Percentiles rank a stretch among this genome's conserved stretches.
phyloP scores from a whole-genome alignment of 1,140 invertebrate species.

The Bombus vancouverensis region DNA sequence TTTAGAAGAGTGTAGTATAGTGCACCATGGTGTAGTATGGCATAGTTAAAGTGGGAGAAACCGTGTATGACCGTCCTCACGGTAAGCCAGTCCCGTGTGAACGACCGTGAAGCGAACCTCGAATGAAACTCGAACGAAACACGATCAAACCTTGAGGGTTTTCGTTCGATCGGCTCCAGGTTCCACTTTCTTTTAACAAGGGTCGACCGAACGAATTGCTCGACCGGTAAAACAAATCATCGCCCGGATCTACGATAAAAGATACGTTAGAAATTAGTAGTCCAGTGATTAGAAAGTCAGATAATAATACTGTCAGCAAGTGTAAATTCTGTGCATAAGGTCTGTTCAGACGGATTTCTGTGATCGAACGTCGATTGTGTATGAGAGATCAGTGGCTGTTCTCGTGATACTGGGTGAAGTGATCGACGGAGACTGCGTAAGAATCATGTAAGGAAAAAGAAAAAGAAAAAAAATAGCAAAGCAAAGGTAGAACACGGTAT shows the following conservation, averaged over 20 bases:
- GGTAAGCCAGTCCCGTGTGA: constrained; percentile 74
- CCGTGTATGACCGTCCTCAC: constrained; percentile 67
- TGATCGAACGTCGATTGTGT: not conserved
- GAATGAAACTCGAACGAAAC: constrained; percentile 61
- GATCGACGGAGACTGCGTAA: not conserved
- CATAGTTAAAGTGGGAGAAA: constrained; percentile 72
- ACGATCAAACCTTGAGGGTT: constrained; percentile 15
- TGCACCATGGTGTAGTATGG: constrained; percentile 64
- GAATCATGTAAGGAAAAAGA: not conserved
- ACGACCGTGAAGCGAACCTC: constrained; percentile 72
- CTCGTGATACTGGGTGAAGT: not conserved
- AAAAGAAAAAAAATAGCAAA: not conserved
- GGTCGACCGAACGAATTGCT: not conserved
- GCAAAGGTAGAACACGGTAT: not conserved
- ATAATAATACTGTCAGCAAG: not conserved
- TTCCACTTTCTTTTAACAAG: no score
- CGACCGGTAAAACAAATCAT: not conserved
- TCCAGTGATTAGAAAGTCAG: constrained; percentile 1
- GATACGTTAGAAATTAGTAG: not conserved
- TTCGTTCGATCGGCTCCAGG: constrained; percentile 4
- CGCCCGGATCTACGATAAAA: not conserved
- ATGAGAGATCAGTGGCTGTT: not conserved
- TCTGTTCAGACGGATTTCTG: not conserved
- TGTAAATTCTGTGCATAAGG: not conserved
- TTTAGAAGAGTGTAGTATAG: constrained; percentile 38